Evolutionary conservation across 1,140 invertebrate species (phyloP), one percentile per base, ranked within the genome.

Genomic region (Arctopsyche grandis): DNA sequence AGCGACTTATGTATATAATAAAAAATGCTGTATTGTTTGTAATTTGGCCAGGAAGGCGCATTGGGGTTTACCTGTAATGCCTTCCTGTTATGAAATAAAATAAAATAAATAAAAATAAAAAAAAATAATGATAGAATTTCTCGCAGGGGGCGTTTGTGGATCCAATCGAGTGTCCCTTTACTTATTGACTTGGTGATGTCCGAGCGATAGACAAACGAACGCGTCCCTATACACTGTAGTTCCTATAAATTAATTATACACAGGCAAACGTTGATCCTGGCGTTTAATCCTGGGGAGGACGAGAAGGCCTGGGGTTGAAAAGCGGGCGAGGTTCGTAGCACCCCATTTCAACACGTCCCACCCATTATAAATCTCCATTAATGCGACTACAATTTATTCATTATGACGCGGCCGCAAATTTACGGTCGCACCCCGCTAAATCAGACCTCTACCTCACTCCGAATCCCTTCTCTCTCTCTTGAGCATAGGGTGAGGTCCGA

Each of bases 321-420:
- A 52, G 12, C 12, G 48, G 4, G 1, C 12, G 48, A 12, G 29
- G 29, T 38, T 38, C 12, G 16, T 10, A 14, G 16, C 16, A 14
- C 16, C 48, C 48, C 48, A 14, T 52, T 52, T 52, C 48, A 14
- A 12, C 12, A 52, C 16, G 48, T 22, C 63, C 24, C 56, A 19
- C 63, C 63, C 24, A 26, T 66, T 66, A 66, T 66, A 66, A 66
- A 66, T 66, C 63, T 66, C 63, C 63, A 66, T 66, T 66, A 66
- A 66, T 66, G 24, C 63, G 24, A 66, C 63, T 66, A 29, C 24
- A 66, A 66, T 66, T 66, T 66, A 66, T 66, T 66, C 63, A 66
- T 66, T 66, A 66, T 66, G 63, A 66, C 63, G 58, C n/a, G 14
- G n/a, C 58, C 24, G 19, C 22, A 66, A 66, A 66, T 66, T 66